These are phyloP conservation scores for Laothoe populi DNA, from an alignment of 2,888 invertebrate species.

Conservation along the genomic window DNA sequence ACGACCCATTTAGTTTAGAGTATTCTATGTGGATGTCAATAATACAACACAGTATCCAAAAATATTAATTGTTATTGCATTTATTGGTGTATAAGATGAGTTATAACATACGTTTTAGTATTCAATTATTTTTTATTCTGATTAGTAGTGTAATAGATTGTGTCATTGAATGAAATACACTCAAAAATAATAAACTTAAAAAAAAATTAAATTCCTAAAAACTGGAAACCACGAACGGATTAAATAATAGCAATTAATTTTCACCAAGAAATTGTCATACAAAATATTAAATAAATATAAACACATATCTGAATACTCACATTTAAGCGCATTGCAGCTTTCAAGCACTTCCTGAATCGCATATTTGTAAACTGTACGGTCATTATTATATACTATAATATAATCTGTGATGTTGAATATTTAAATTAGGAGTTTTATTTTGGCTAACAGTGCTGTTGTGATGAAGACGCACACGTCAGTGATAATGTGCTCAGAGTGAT, in stretches of 20 bases:
- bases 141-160: no score
- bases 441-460: slow-evolving; percentile 23
- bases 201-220: no score
- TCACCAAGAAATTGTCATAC: no score
- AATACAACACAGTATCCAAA: neutral
- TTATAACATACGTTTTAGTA: no score
- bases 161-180: no score
- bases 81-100: neutral
- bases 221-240: no score
- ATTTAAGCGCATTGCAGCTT: no score
- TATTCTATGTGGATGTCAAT: neutral
- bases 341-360: neutral
- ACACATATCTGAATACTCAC: no score
- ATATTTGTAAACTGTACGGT: slow-evolving; percentile 41
- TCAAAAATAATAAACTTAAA: no score
- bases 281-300: no score
- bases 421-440: slow-evolving; percentile 54
- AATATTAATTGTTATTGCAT: slow-evolving; percentile 1
- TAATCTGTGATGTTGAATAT: slow-evolving; percentile 76
- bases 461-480: slow-evolving; percentile 55
- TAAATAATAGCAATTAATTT: no score
- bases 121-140: no score
- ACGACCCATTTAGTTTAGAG: neutral
- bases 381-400: slow-evolving; percentile 46
- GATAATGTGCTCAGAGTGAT: slow-evolving; percentile 75